phyloP scores from a whole-genome alignment of 2,113 vertebrate species.

The Podarcis cretensis region DNA sequence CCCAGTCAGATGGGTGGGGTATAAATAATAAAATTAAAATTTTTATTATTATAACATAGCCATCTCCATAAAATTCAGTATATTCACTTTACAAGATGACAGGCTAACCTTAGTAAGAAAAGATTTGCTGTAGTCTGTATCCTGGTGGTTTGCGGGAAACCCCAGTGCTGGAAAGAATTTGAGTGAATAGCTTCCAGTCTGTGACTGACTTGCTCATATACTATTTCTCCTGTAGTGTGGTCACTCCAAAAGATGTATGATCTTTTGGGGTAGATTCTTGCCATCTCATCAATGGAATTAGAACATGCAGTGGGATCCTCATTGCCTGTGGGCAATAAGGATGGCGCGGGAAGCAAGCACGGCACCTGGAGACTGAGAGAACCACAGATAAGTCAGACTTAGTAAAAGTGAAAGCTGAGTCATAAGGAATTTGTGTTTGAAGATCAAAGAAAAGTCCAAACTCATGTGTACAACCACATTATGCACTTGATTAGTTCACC shows the following conservation, averaged over 20 bases:
- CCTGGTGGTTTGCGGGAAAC: not conserved
- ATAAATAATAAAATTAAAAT: too few species aligned
- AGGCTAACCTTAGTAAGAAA: not conserved
- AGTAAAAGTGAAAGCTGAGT: conserved; percentile 4
- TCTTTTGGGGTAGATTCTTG: not conserved
- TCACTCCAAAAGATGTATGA: not conserved
- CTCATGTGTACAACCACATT: not conserved
- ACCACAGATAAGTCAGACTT: conserved; percentile 32
- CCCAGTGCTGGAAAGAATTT: not conserved
- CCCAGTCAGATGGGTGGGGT: too few species aligned
- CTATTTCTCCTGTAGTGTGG: conserved; percentile 3
- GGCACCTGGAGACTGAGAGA: conserved; percentile 1
- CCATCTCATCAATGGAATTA: conserved; percentile 14
- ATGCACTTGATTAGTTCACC: not conserved
- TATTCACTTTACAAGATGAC: conserved; percentile 2
- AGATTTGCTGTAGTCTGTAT: not conserved
- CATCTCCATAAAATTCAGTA: not conserved
- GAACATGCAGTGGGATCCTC: not conserved
- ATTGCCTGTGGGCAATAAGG: not conserved
- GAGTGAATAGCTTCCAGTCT: conserved; percentile 7
- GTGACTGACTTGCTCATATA: not conserved
- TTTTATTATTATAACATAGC: not conserved
- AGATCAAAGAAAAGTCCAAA: not conserved
- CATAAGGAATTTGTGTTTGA: conserved; percentile 2
- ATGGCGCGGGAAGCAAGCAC: conserved; percentile 33